These are phyloP conservation scores for Yponomeuta malinellus DNA, from an alignment of 2,888 invertebrate species.

Conservation along the genomic window DNA sequence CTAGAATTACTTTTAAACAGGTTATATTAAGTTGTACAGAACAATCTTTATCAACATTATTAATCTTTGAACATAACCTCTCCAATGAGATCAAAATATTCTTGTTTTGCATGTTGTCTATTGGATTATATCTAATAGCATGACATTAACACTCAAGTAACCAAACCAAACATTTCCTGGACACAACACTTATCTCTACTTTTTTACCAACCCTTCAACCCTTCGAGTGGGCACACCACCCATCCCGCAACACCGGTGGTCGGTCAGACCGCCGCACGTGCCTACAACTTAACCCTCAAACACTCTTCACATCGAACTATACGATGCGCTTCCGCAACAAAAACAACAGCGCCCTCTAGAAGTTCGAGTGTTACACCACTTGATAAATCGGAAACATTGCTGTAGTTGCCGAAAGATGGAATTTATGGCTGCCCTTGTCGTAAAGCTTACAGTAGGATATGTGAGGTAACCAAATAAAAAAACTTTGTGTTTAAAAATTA, in stretches of 20 bases:
- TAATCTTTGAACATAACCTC: no score
- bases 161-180: neutral
- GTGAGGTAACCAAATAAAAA: neutral
- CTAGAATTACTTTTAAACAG: no score
- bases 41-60: no score
- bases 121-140: neutral
- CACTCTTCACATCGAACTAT: slow-evolving; percentile 24
- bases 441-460: neutral
- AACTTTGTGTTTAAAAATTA: neutral
- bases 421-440: neutral
- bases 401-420: slow-evolving; percentile 6
- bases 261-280: slow-evolving; percentile 40
- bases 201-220: neutral
- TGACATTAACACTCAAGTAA: neutral
- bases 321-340: slow-evolving; percentile 45
- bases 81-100: no score
- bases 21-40: no score
- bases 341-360: slow-evolving; percentile 29
- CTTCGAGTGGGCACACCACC: slow-evolving; percentile 4
- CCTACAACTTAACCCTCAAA: slow-evolving; percentile 42
- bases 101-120: no score
- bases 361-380: slow-evolving; percentile 12
- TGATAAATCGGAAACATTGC: slow-evolving; percentile 16
- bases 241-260: slow-evolving; percentile 15
- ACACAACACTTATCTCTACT: neutral